These are phyloP conservation scores for Thecophora atra DNA, from an alignment of 2,888 invertebrate species.

Conservation along the genomic window DNA sequence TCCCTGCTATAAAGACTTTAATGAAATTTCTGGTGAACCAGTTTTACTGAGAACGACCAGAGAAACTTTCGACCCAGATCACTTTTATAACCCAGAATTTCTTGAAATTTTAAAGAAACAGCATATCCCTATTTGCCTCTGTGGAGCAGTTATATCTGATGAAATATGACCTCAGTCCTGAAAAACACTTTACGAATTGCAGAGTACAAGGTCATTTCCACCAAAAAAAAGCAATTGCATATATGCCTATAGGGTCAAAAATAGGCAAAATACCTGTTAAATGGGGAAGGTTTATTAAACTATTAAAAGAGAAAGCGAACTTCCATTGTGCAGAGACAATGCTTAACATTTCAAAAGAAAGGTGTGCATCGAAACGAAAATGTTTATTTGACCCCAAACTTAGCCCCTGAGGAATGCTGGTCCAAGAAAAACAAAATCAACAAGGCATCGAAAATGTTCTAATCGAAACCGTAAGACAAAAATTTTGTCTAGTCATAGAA, in stretches of 20 bases:
- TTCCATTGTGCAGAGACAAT: background rate
- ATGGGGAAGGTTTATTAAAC: background rate
- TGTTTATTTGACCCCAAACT: background rate
- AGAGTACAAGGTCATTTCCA: constrained; percentile 1
- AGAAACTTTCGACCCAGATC: too few relatives aligned
- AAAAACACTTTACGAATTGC: background rate
- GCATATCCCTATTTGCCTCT: background rate
- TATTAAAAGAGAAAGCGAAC: background rate
- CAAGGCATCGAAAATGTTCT: background rate
- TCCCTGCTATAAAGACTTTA: too few relatives aligned
- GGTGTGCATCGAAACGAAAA: constrained; percentile 5
- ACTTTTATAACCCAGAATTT: background rate
- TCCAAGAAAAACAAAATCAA: constrained; percentile 5
- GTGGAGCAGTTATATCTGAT: background rate
- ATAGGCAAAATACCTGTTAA: constrained; percentile 6
- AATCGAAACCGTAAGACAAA: background rate
- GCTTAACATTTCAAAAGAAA: constrained; percentile 2
- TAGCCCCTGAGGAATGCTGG: constrained; percentile 7
- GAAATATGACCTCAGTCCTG: background rate
- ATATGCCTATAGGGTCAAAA: too few relatives aligned
- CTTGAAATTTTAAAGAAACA: background rate
- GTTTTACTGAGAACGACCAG: too few relatives aligned
- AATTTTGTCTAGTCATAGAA: background rate
- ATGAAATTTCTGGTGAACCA: too few relatives aligned
- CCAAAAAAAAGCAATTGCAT: constrained; percentile 2